A percentile compares a stretch with the other conserved stretches of the same genome.
Evolutionary conservation across 2,888 invertebrate genomes (phyloP).

Genomic region (Mantis religiosa): DNA sequence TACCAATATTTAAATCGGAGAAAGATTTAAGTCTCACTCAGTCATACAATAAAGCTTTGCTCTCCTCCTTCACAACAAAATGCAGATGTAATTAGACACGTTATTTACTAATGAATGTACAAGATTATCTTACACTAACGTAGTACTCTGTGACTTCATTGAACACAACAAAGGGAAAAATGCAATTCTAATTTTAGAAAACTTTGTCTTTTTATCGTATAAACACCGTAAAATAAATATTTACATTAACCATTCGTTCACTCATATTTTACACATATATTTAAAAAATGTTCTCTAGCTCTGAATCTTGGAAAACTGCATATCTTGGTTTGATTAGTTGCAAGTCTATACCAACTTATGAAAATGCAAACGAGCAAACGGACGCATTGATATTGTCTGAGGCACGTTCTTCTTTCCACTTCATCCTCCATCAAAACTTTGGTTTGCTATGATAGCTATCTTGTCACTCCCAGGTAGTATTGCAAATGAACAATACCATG

Average conservation of each 20-base stretch:
- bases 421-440: background rate
- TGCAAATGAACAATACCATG: background rate
- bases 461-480: background rate
- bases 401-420: background rate
- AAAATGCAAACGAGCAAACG: background rate
- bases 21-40: background rate
- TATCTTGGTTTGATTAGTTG: background rate
- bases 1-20: background rate
- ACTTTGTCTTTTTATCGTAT: conserved; percentile 3
- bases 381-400: background rate
- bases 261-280: conserved; percentile 10
- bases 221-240: conserved; percentile 26
- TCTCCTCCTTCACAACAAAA: background rate
- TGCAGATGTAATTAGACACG: background rate
- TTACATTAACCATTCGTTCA: conserved; percentile 8
- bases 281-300: background rate
- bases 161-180: background rate
- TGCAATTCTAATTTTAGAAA: background rate
- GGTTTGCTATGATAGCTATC: background rate
- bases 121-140: background rate
- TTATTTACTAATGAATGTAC: background rate
- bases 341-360: background rate
- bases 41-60: background rate
- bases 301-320: background rate
- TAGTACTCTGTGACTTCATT: background rate